These are phyloP conservation scores for Hedya salicella DNA, from an alignment of 2,888 invertebrate species.

Conservation along the genomic window DNA sequence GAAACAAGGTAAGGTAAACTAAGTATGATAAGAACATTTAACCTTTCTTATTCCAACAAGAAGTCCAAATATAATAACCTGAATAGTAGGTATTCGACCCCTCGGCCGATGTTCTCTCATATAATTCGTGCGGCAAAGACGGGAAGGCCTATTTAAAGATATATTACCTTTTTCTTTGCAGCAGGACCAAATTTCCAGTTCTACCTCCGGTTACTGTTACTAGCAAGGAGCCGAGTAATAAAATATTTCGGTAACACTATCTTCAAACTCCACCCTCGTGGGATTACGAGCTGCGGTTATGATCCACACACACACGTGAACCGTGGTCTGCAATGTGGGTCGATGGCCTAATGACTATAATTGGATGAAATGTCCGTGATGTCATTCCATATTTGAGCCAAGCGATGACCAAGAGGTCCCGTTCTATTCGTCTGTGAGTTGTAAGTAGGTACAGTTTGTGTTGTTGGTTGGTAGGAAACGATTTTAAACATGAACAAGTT, in stretches of 20 bases:
- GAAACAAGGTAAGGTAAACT: no score
- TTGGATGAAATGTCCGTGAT: constrained; percentile 55
- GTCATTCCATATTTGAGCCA: constrained; percentile 50
- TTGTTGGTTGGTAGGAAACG: constrained; percentile 11
- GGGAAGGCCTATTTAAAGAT: neutral
- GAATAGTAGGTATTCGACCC: neutral
- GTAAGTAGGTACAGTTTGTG: constrained; percentile 30
- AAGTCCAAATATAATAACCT: no score
- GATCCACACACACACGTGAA: constrained; percentile 44
- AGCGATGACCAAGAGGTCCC: constrained; percentile 53
- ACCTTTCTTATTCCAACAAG: neutral
- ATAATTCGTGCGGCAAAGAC: neutral
- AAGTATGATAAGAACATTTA: neutral
- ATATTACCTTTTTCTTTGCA: constrained; percentile 2
- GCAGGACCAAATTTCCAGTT: neutral
- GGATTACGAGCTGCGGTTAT: constrained; percentile 42
- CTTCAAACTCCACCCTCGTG: constrained; percentile 42
- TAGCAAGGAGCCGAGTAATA: constrained; percentile 29
- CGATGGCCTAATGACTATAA: constrained; percentile 62
- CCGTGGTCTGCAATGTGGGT: constrained; percentile 58
- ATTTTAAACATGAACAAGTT: neutral
- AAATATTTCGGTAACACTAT: constrained; percentile 41
- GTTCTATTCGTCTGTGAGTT: constrained; percentile 47
- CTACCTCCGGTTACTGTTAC: constrained; percentile 26
- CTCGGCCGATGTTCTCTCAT: neutral